These are phyloP conservation scores for Cherax quadricarinatus DNA, from an alignment of 1,140 invertebrate genomes.

Conservation along the genomic window DNA sequence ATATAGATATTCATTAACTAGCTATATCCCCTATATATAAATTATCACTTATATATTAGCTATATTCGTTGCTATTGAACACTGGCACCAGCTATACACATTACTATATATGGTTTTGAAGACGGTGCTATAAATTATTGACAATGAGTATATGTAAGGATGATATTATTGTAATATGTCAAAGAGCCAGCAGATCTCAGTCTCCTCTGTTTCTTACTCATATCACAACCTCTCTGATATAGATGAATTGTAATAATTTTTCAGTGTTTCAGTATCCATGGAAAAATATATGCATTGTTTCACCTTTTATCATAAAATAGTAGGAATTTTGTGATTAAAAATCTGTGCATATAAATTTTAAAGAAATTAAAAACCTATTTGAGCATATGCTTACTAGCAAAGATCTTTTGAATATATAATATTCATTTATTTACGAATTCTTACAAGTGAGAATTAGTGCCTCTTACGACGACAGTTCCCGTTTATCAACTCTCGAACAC, in stretches of 20 bases:
- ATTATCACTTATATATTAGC: background rate
- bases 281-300: background rate
- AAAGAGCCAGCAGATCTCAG: background rate
- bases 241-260: background rate
- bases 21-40: background rate
- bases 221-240: background rate
- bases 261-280: background rate
- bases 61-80: background rate
- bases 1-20: background rate
- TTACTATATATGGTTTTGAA: background rate
- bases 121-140: background rate
- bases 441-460: background rate
- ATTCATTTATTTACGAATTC: constrained; percentile 1
- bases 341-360: background rate
- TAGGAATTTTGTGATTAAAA: background rate
- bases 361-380: background rate
- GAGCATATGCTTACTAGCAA: constrained; percentile 9
- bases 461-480: background rate
- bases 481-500: background rate
- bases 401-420: background rate
- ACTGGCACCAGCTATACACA: background rate
- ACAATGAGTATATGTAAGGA: background rate
- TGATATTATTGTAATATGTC: background rate
- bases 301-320: background rate
- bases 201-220: background rate